Evolutionary conservation across 1,140 invertebrate species (phyloP).

Genomic region (Panonychus citri): DNA sequence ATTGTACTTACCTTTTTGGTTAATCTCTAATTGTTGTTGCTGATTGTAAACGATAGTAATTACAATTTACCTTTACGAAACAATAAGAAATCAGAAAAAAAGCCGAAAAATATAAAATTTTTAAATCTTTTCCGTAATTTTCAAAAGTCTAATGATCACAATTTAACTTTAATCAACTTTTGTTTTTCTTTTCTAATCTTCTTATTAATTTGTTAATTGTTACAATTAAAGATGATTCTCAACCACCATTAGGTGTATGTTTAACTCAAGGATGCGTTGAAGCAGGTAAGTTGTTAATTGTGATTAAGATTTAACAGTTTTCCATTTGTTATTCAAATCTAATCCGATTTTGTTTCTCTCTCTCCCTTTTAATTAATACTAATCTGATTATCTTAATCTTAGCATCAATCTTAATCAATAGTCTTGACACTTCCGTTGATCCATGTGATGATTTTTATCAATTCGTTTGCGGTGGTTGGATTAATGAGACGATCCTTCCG

Average conservation of each 20-base stretch:
- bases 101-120: no score
- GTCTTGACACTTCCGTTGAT: slow-evolving; percentile 43
- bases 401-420: slow-evolving; percentile 40
- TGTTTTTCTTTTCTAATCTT: no score
- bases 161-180: no score
- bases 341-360: neutral
- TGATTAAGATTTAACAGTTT: neutral
- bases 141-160: no score
- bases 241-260: neutral
- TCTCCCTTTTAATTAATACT: no score
- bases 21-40: no score
- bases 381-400: neutral
- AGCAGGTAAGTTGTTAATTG: neutral
- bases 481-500: slow-evolving; percentile 20
- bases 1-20: no score
- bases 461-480: slow-evolving; percentile 51
- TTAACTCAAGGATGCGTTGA: neutral
- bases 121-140: no score
- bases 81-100: no score
- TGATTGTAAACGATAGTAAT: no score
- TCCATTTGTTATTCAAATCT: neutral
- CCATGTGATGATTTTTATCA: slow-evolving; percentile 61
- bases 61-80: no score
- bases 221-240: neutral
- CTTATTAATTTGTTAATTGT: no score